phyloP scores from a whole-genome alignment of 2,797 vertebrate genomes.

The Merluccius polli region DNA sequence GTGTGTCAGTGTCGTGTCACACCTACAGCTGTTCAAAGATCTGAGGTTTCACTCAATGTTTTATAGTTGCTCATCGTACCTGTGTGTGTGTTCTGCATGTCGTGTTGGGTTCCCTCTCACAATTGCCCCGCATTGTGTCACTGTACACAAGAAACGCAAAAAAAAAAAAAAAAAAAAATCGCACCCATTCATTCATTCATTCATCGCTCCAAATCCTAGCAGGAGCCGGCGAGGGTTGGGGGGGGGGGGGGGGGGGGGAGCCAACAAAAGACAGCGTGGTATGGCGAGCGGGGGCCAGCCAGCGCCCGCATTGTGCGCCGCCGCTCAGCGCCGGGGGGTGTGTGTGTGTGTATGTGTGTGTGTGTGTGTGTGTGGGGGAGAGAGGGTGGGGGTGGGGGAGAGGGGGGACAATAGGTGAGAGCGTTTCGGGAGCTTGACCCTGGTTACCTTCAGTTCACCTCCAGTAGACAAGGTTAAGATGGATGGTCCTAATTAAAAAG shows the following conservation, averaged over 20 bases:
- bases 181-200: constrained; percentile 66
- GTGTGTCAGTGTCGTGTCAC: constrained; percentile 59
- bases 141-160: constrained; percentile 58
- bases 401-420: constrained; percentile 56
- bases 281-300: constrained; percentile 54
- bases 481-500: constrained; percentile 81
- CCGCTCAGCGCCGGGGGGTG: constrained; percentile 22
- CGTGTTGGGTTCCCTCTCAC: constrained; percentile 79
- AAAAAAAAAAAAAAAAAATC: constrained; percentile 51
- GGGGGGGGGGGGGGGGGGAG: constrained; percentile 9
- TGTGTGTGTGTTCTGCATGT: constrained; percentile 71
- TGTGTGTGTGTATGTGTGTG: too few species aligned
- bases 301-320: constrained; percentile 61
- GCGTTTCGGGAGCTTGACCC: constrained; percentile 70
- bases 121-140: constrained; percentile 74
- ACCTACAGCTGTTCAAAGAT: constrained; percentile 72
- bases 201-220: constrained; percentile 78
- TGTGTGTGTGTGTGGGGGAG: constrained; percentile 36
- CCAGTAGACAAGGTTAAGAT: constrained; percentile 82
- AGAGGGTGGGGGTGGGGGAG: constrained; percentile 33
- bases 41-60: constrained; percentile 74
- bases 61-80: constrained; percentile 68
- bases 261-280: constrained; percentile 45
- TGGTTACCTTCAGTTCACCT: constrained; percentile 76
- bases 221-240: constrained; percentile 73